Evolutionary conservation across 2,888 invertebrate genomes (phyloP).

Genomic region (Metallyticus violacea): DNA sequence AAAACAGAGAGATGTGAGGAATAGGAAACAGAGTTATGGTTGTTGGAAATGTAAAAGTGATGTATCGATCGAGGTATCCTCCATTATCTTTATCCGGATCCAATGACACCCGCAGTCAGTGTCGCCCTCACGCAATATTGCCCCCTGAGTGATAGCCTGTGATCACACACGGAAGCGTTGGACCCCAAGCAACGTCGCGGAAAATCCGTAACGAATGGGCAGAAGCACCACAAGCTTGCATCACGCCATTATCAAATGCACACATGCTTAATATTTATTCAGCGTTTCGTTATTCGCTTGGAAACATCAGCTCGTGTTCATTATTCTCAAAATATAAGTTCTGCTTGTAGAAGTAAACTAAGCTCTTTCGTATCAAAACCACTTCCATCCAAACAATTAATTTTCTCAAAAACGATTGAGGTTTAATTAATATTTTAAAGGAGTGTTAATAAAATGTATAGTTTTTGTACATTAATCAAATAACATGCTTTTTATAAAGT

Average conservation of each 20-base stretch:
- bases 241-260: neutral
- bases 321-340: neutral
- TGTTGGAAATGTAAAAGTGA: conserved; percentile 8
- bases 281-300: neutral
- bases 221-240: neutral
- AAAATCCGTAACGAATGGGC: neutral
- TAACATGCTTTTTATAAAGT: too few relatives aligned
- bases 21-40: conserved; percentile 1
- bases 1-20: too few relatives aligned
- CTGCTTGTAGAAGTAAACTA: neutral
- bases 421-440: too few relatives aligned
- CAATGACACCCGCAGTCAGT: neutral
- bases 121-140: too few relatives aligned
- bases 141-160: neutral
- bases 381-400: too few relatives aligned
- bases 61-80: neutral
- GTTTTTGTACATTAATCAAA: too few relatives aligned
- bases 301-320: neutral
- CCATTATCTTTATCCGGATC: neutral
- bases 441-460: too few relatives aligned
- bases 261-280: neutral
- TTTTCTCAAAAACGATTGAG: too few relatives aligned
- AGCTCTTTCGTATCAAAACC: too few relatives aligned
- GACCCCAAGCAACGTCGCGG: neutral
- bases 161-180: neutral